phyloP scores from a whole-genome alignment of 2,113 vertebrate species.

The Hucho hucho region DNA sequence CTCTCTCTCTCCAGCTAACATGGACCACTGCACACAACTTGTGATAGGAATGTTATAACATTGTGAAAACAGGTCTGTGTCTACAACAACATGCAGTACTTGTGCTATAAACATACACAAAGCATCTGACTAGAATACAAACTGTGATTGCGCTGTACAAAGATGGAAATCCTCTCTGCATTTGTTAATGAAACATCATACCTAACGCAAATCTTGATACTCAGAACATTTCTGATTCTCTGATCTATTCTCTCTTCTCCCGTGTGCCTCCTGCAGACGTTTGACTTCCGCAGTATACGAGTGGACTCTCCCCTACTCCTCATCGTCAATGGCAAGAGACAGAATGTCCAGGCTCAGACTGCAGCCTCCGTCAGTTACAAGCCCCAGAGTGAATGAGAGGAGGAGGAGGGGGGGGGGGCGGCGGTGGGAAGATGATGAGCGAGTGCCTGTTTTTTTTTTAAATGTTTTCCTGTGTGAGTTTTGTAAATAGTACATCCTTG shows the following conservation, averaged over 20 bases:
- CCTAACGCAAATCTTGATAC: background rate
- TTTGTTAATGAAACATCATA: background rate
- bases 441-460: conserved; percentile 33
- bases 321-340: conserved; percentile 87
- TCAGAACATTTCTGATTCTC: background rate
- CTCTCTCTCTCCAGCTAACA: background rate
- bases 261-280: conserved; percentile 50
- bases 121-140: background rate
- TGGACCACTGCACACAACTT: background rate
- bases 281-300: conserved; percentile 83
- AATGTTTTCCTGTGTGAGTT: conserved; percentile 25
- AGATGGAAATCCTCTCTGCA: background rate
- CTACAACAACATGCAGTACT: background rate
- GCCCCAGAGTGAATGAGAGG: conserved; percentile 78
- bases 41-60: no score
- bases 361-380: conserved; percentile 81
- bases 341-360: conserved; percentile 80
- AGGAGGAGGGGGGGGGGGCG: conserved; percentile 6
- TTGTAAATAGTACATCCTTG: conserved; percentile 44
- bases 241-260: background rate
- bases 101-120: background rate
- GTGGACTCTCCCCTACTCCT: conserved; percentile 85
- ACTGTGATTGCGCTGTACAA: background rate
- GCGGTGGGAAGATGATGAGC: conserved; percentile 15
- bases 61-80: background rate